These are phyloP conservation scores for Drosophila nr. perissopoda DNA, from an alignment of 2,888 invertebrate species.

Conservation along the genomic window DNA sequence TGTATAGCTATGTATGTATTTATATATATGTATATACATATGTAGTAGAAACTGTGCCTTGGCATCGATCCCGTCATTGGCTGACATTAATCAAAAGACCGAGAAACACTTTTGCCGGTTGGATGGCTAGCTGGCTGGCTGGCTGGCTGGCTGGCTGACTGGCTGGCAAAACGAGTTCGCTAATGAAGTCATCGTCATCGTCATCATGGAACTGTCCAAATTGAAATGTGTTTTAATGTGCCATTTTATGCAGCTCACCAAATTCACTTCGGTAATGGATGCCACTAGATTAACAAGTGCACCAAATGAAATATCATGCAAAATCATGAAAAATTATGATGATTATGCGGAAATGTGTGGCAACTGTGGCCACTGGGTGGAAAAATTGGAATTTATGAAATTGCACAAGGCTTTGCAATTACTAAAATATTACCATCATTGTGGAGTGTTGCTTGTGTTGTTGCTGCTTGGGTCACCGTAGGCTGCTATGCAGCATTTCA, in stretches of 20 bases:
- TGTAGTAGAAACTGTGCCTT: conserved; percentile 19
- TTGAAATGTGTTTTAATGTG: conserved; percentile 77
- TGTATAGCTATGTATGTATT: conserved; percentile 1
- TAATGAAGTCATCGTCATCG: conserved; percentile 72
- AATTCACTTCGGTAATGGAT: conserved; percentile 49
- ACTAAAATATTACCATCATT: conserved; percentile 69
- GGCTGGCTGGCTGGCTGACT: neutral
- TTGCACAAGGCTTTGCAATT: conserved; percentile 67
- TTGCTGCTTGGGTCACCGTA: conserved; percentile 44
- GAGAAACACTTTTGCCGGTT: conserved; percentile 46
- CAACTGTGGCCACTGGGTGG: conserved; percentile 63
- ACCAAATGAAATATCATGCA: conserved; percentile 34
- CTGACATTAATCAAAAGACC: conserved; percentile 68
- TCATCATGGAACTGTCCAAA: conserved; percentile 56
- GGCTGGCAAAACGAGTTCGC: conserved; percentile 36
- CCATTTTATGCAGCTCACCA: conserved; percentile 61
- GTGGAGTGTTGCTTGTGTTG: conserved; percentile 24
- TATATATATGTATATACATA: neutral
- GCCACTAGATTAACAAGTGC: conserved; percentile 56
- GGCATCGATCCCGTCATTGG: conserved; percentile 47
- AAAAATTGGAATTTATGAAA: conserved; percentile 62
- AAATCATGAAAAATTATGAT: conserved; percentile 74
- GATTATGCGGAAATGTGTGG: conserved; percentile 78
- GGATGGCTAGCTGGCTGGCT: neutral
- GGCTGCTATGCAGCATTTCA: conserved; percentile 63